Percentiles rank a stretch among this genome's conserved stretches.
phyloP scores from a whole-genome alignment of 2,113 vertebrate species.

The Muntiacus reevesi region DNA sequence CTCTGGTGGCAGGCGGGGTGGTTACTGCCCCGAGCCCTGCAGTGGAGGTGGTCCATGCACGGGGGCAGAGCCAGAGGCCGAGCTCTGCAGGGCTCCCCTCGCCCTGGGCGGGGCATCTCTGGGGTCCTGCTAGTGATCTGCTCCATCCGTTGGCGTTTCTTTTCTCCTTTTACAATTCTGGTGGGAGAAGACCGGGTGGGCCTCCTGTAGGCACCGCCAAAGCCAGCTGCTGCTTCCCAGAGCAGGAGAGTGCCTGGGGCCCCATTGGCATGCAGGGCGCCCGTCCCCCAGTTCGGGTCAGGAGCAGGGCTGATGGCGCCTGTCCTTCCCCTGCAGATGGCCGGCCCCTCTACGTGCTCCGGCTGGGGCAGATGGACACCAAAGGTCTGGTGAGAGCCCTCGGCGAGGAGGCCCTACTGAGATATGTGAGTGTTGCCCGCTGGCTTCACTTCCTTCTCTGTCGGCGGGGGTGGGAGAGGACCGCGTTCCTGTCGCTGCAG shows the following conservation, averaged over 20 bases:
- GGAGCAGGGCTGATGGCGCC: fast-evolving
- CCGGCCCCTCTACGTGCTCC: slow-evolving; percentile 93
- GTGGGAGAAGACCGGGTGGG: neutral
- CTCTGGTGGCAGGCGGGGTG: neutral
- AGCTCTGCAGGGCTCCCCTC: neutral
- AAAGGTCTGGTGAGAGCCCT: slow-evolving; percentile 94
- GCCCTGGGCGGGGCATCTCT: fast-evolving
- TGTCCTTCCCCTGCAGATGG: slow-evolving; percentile 83
- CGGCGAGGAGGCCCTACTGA: slow-evolving; percentile 92
- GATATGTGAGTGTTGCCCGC: slow-evolving; percentile 88
- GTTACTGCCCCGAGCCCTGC: neutral
- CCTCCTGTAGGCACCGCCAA: fast-evolving
- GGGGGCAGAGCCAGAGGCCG: fast-evolving
- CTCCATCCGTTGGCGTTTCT: neutral
- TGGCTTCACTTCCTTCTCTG: neutral
- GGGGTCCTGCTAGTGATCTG: neutral
- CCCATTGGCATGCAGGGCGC: fast-evolving
- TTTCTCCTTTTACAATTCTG: neutral
- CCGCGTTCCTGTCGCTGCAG: fast-evolving
- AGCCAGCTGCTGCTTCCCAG: neutral
- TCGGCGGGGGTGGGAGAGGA: neutral
- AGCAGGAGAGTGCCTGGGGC: fast-evolving
- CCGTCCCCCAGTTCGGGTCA: fast-evolving
- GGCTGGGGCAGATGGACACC: slow-evolving; percentile 98
- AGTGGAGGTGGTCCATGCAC: fast-evolving